A percentile compares a stretch with the other conserved stretches of the same genome.
Evolutionary conservation across 2,113 vertebrate genomes (phyloP).

Genomic region (Odontesthes bonariensis): DNA sequence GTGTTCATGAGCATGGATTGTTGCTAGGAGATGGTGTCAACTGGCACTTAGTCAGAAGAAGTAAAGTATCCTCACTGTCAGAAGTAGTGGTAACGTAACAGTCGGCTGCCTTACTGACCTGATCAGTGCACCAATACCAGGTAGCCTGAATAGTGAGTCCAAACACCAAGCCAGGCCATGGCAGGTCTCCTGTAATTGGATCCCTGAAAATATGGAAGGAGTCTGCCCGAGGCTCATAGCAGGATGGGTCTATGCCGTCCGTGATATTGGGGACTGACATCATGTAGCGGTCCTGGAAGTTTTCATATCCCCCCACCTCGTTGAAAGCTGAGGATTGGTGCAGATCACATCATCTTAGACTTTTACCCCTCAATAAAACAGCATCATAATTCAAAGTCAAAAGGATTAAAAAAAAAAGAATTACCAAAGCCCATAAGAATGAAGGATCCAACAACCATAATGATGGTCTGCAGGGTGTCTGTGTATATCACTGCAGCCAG

Average conservation of each 20-base stretch:
- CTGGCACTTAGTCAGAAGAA: not conserved
- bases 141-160: conserved; percentile 88
- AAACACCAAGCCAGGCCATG: conserved; percentile 93
- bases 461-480: conserved; percentile 92
- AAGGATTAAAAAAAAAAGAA: not conserved
- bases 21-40: not conserved
- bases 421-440: conserved; percentile 95
- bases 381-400: not conserved
- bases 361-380: not conserved
- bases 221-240: conserved; percentile 88
- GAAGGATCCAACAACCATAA: conserved; percentile 94
- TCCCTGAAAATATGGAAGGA: conserved; percentile 94
- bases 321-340: conserved; percentile 83
- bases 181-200: conserved; percentile 87
- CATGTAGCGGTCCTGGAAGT: conserved; percentile 89
- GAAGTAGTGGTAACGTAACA: not conserved
- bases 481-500: conserved; percentile 98
- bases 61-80: not conserved
- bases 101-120: conserved; percentile 82
- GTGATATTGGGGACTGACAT: conserved; percentile 77
- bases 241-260: conserved; percentile 30
- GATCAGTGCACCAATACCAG: conserved; percentile 99
- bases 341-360: not conserved
- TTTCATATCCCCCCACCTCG: conserved; percentile 88
- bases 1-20: conserved; percentile 17